A percentile compares a stretch with the other conserved stretches of the same genome.
These are phyloP conservation scores for Drosophila ercepeae DNA, from an alignment of 1,140 invertebrate genomes.

Conservation along the genomic window DNA sequence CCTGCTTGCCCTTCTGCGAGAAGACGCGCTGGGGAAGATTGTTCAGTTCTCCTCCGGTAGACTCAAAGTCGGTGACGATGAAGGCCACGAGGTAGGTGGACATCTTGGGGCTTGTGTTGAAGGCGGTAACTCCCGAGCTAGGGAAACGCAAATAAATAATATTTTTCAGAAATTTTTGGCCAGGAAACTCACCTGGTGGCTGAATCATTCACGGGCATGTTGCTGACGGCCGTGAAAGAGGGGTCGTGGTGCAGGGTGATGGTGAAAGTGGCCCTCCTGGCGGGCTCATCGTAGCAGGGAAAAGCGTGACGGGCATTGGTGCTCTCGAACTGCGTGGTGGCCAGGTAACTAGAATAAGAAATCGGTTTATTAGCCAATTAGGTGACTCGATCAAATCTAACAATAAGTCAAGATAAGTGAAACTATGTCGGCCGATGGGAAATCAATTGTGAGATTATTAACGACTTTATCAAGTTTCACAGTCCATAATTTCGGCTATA, in stretches of 20 bases:
- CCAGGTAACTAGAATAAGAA: conserved; percentile 86
- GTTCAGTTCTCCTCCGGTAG: conserved; percentile 53
- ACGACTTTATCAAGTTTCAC: conserved; percentile 2
- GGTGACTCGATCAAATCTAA: background rate
- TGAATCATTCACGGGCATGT: conserved; percentile 86
- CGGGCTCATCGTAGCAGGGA: conserved; percentile 95
- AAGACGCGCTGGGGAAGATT: conserved; percentile 72
- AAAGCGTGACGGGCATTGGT: conserved; percentile 92
- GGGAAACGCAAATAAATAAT: background rate
- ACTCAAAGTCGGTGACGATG: conserved; percentile 88
- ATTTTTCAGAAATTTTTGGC: background rate
- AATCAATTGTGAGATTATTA: background rate
- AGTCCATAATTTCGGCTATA: conserved; percentile 1
- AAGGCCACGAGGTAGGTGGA: conserved; percentile 92
- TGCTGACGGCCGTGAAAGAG: conserved; percentile 88
- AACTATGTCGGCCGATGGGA: background rate
- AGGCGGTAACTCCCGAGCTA: conserved; percentile 58
- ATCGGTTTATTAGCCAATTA: background rate
- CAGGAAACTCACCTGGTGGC: conserved; percentile 34
- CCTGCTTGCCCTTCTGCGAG: conserved; percentile 61
- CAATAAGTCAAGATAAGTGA: background rate
- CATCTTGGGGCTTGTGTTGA: conserved; percentile 68
- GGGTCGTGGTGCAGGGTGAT: conserved; percentile 87
- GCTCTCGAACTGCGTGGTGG: conserved; percentile 92
- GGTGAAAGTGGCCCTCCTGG: conserved; percentile 91